Percentiles rank a stretch among this genome's conserved stretches.
Conservation (phyloP, 2,888 invertebrate genomes). For the Lysandra bellargus region DNA sequence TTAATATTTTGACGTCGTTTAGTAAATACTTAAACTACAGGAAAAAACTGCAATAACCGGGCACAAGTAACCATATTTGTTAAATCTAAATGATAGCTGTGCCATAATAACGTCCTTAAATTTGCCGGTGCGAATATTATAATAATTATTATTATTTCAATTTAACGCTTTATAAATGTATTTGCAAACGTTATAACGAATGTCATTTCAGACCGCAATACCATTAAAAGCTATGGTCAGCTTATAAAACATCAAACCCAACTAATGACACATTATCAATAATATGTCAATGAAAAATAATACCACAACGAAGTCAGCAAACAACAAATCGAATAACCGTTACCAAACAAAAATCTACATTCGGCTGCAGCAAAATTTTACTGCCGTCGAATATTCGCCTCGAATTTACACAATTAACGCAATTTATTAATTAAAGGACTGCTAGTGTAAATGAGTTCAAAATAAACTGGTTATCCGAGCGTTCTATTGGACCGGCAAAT, state of each 20-base stretch:
- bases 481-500: slow-evolving; percentile 14
- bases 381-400: slow-evolving; percentile 24
- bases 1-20: not conserved
- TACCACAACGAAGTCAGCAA: not conserved
- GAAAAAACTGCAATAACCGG: not conserved
- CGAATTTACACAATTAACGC: slow-evolving; percentile 34
- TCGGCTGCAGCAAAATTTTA: slow-evolving; percentile 27
- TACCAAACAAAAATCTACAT: slow-evolving; percentile 31
- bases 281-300: slow-evolving; percentile 22
- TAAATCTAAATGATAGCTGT: not conserved
- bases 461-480: slow-evolving; percentile 36
- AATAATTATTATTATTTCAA: not conserved
- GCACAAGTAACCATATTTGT: not conserved
- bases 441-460: slow-evolving; percentile 39
- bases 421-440: slow-evolving; percentile 41
- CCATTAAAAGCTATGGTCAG: not conserved
- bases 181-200: not conserved
- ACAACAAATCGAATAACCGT: slow-evolving; percentile 25
- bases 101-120: not conserved
- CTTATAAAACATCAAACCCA: not conserved
- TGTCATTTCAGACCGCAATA: not conserved
- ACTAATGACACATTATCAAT: not conserved
- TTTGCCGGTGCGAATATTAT: not conserved
- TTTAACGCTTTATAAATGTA: not conserved
- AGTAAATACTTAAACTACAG: not conserved